Base-by-base conservation (phyloP, 2,113 vertebrate genomes). In the Mus spicilegus region DNA sequence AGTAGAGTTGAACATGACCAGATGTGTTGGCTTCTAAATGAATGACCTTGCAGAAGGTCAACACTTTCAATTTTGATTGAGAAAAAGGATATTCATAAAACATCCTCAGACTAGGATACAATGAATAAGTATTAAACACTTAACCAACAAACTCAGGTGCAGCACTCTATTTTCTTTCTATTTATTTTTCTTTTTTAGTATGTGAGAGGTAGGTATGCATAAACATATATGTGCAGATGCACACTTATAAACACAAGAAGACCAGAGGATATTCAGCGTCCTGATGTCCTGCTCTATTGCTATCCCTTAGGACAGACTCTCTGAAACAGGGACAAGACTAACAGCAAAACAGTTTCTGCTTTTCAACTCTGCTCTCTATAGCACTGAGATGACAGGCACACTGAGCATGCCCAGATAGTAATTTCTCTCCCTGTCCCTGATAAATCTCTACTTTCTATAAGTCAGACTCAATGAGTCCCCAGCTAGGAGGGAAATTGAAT, bases 21-120 rank as follows among this genome's bases (percentile, higher is more conserved):
- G 0, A 0, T 7, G 5, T 0, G 0, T 0, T 69, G 16, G 3
- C 3, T 78, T 94, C 28, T 67, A 61, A 3, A 58, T 8, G 33
- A 54, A 58, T 39, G 10, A 16, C 14, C 87, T 87, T 63, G 1
- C 8, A 8, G 10, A 30, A 14, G 3, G 49, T 81, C 30, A 20
- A 51, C 1, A 3, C 30, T 17, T 26, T 90, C 36, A 58, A 8
- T 24, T 90, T 77, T 63, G 24, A 9, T 51, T 80, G 0, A 81
- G 56, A 90, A 80, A 92, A 90, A 2, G 1, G 5, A 78, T 30
- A 14, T 69, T 81, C 46, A 2, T 54, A 20, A 7, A 51, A 3
- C 8, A 16, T 26, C 26, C 22, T 54, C 13, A 65, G 54, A 80
- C 58, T 76, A 78, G 20, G 54, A 36, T 26, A 19, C 4, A 73